Percentiles rank a stretch among this genome's conserved stretches.
These are phyloP conservation scores for Apis cerana DNA, from an alignment of 1,140 invertebrate genomes.

Conservation along the genomic window DNA sequence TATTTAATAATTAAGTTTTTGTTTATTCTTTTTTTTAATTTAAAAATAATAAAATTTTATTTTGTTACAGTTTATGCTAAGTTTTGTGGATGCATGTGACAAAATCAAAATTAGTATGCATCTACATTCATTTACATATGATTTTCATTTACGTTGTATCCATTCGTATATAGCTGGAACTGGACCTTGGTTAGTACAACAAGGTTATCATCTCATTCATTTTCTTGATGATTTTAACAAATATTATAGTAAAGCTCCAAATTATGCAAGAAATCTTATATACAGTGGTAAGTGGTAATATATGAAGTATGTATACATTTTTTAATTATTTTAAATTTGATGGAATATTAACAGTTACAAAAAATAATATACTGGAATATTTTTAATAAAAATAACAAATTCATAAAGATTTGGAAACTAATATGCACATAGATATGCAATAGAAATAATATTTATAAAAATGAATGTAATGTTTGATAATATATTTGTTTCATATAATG, in stretches of 20 bases:
- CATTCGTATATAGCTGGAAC: slow-evolving; percentile 87
- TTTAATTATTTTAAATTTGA: not conserved
- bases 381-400: no score
- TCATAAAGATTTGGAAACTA: no score
- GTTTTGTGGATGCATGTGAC: slow-evolving; percentile 90
- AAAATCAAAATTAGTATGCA: slow-evolving; percentile 89
- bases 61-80: slow-evolving; percentile 84
- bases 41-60: slow-evolving; percentile 10
- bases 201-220: slow-evolving; percentile 88
- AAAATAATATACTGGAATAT: no score
- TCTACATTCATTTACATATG: slow-evolving; percentile 94
- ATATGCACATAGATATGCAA: no score
- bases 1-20: not conserved
- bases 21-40: not conserved
- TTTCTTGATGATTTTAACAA: slow-evolving; percentile 92
- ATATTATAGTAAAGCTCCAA: slow-evolving; percentile 92
- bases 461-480: no score
- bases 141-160: slow-evolving; percentile 91
- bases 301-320: not conserved
- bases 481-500: no score
- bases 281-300: slow-evolving; percentile 83
- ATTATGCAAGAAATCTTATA: slow-evolving; percentile 90
- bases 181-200: slow-evolving; percentile 83
- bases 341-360: not conserved
- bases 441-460: no score